Evolutionary conservation across 1,140 invertebrate species (phyloP).

Genomic region (Diachasmimorpha longicaudata): DNA sequence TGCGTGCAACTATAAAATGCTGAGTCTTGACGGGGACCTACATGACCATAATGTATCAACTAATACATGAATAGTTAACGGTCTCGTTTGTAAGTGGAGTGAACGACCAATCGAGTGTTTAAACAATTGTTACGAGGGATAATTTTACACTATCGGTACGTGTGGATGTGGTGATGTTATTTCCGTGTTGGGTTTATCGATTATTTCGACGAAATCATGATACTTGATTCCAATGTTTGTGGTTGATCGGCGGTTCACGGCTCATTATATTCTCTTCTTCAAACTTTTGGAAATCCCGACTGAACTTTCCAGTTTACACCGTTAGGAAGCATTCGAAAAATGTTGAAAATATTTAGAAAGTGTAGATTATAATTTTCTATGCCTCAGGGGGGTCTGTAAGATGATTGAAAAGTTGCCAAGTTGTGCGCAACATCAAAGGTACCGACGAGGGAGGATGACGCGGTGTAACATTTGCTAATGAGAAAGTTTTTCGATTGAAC

Average conservation of each 20-base stretch:
- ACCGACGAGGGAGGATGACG: no score
- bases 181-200: not conserved
- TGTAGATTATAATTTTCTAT: no score
- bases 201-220: not conserved
- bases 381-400: no score
- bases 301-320: no score
- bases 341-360: no score
- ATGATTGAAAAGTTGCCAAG: no score
- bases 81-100: slow-evolving; percentile 4
- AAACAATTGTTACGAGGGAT: not conserved
- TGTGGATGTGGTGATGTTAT: not conserved
- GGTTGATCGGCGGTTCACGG: not conserved
- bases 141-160: not conserved
- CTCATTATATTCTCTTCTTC: no score
- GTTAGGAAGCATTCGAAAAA: no score
- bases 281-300: no score
- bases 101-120: not conserved
- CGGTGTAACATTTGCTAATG: no score
- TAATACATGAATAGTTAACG: not conserved
- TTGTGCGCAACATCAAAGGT: no score
- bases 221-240: not conserved
- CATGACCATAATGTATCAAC: not conserved
- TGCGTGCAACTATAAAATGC: not conserved
- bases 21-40: not conserved
- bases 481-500: no score